Evolutionary conservation across 2,888 invertebrate species (phyloP), one percentile per base, ranked within the genome.

Genomic region (Choreutis nemorana): DNA sequence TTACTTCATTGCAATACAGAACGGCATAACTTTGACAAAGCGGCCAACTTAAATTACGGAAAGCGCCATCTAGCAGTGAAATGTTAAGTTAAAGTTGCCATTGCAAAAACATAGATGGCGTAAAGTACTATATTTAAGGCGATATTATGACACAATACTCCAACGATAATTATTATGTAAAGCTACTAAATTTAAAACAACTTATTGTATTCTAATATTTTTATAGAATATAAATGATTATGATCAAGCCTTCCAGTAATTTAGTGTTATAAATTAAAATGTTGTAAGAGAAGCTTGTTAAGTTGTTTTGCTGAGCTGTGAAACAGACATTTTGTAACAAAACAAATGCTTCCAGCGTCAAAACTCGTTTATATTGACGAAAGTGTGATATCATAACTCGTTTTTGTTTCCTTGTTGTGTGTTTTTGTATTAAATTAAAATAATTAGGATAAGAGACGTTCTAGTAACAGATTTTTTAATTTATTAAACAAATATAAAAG

Each of bases 161-260:
- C 67, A 68, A 67, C 56, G 56, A 61, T 64, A 57, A 60, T 58
- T 60, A 65, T n/a, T n/a, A n/a, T 65, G 60, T 64, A 63, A 64
- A 54, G 53, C 57, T 64, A 62, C 54, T 52, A 59, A 59, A 56
- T 59, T 56, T 54, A 54, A 48, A 55, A 54, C 54, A 56, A 62
- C 59, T 57, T 58, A 52, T 44, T 56, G 62, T 75, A 72, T 73
- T 75, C 73, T 73, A 77, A 77, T 77, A 77, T 75, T 78, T 78
- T 78, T 78, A 77, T 77, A 77, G 77, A 72, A 71, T 73, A 72
- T 67, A 64, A 71, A 66, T 55, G 54, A 59, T 72, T 71, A 72
- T 72, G 71, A 77, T 67, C 68, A 60, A 77, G 77, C 77, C 77
- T 78, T 77, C 77, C 77, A 78, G 68, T 78, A 77, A 75, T 72